Base-by-base conservation (phyloP, 2,113 vertebrate species). In the Crotophaga sulcirostris region DNA sequence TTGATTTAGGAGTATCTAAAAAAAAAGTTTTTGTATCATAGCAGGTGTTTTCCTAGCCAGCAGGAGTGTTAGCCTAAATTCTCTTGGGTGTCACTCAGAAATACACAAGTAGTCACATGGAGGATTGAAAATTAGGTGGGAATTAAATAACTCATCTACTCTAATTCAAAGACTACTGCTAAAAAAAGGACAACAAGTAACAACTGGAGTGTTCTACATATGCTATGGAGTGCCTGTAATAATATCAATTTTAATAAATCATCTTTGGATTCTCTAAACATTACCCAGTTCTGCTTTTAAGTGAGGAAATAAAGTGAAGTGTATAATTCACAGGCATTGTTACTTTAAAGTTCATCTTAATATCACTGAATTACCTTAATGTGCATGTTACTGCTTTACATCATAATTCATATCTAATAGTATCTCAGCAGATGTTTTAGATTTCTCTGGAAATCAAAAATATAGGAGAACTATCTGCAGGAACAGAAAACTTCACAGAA, bases 401-500 rank as follows among this genome's bases (percentile, higher is more conserved):
- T 78, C 8, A 2, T 77, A 63, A 62, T 91, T 89, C 19, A 21
- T 56, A 47, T 31, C 28, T 67, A 28, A 13, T 21, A 88, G 26
- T 45, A 49, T 55, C 29, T 69, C 47, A 81, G 13, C 49, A 80
- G 69, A 66, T 44, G 18, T 33, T 80, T 84, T 73, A 31, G 36
- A 74, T 96, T 97, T 95, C 45, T 96, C 44, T 81, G 47, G 44
- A 94, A 95, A 87, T 59, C 45, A 91, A 77, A 63, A 26, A 92
- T 92, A 78, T 16, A 45, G 10, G 23, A 85, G 23, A 63, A 49
- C 7, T 72, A 21, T 58, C 4, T 42, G 7, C 33, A 36, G 56
- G 69, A 92, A 93, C 91, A 90, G 17, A 49, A 87, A 89, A 84
- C 91, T 93, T 89, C 10, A 24, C 29, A 40, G 34, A 94, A 8